phyloP scores from a whole-genome alignment of 2,797 vertebrate species.

The Rhinella marina region DNA sequence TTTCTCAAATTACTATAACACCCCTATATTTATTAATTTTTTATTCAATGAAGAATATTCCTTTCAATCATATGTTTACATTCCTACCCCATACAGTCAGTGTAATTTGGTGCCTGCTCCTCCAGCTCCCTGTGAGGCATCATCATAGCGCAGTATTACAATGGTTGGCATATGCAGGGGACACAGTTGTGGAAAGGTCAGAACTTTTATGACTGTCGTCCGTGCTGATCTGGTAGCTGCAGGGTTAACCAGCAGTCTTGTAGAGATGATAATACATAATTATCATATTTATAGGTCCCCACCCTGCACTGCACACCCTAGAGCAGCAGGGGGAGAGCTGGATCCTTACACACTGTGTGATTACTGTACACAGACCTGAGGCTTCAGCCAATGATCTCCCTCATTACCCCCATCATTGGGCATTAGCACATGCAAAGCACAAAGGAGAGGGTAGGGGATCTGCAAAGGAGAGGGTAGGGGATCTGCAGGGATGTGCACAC shows the following conservation, averaged over 20 bases:
- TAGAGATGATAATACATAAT: not conserved
- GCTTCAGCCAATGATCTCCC: not conserved
- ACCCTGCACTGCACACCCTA: not conserved
- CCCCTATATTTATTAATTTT: not conserved
- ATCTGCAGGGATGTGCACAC: not conserved
- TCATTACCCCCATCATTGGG: conserved; percentile 15
- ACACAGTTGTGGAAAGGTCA: not conserved
- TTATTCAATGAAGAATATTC: not conserved
- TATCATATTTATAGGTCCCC: conserved; percentile 15
- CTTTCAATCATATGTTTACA: not conserved
- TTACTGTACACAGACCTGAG: conserved; percentile 16
- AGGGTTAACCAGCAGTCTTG: not conserved
- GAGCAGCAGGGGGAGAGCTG: conserved; percentile 17
- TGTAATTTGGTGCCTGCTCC: not conserved
- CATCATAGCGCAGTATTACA: not conserved
- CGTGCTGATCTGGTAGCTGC: not conserved
- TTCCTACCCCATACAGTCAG: not conserved
- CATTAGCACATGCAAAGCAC: conserved; percentile 16
- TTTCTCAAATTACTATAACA: too few relatives aligned
- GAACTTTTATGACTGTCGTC: not conserved
- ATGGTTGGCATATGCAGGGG: not conserved
- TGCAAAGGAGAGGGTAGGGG: not conserved
- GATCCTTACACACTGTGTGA: not conserved
- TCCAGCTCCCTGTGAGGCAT: not conserved
- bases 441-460: not conserved